Percentiles rank a stretch among this genome's conserved stretches.
Conservation (phyloP, 2,113 vertebrate species). For the Anolis sagrei region DNA sequence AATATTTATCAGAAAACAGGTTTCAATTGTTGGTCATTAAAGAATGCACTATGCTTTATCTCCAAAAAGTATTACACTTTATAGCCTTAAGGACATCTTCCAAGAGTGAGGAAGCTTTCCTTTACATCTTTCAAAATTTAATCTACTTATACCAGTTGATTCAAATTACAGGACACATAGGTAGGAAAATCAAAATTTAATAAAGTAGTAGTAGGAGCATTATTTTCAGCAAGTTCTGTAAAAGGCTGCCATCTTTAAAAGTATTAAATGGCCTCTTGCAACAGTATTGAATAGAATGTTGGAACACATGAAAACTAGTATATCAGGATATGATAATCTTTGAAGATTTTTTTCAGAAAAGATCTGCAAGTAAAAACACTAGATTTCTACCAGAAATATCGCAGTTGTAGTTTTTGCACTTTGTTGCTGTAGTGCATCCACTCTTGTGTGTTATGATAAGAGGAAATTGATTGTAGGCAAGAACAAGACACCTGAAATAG, state of each 20-base stretch:
- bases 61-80: not conserved
- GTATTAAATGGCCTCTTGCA: too few relatives aligned
- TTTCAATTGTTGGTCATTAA: not conserved
- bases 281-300: not conserved
- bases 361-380: not conserved
- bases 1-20: not conserved
- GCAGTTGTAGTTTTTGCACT: too few relatives aligned
- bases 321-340: not conserved
- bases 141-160: not conserved
- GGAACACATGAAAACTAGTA: not conserved
- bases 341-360: not conserved
- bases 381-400: not conserved
- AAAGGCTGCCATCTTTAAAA: not conserved
- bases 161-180: not conserved
- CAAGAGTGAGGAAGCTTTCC: slow-evolving; percentile 1
- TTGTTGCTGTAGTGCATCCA: too few relatives aligned
- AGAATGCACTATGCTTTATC: not conserved
- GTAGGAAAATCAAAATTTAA: not conserved
- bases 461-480: too few relatives aligned
- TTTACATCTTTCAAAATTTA: not conserved
- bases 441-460: too few relatives aligned
- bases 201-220: not conserved
- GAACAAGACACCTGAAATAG: too few relatives aligned
- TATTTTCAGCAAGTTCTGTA: not conserved
- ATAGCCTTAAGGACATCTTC: slow-evolving; percentile 13